Base-by-base conservation (phyloP, 2,888 invertebrate genomes). In the Nomada ferruginata region DNA sequence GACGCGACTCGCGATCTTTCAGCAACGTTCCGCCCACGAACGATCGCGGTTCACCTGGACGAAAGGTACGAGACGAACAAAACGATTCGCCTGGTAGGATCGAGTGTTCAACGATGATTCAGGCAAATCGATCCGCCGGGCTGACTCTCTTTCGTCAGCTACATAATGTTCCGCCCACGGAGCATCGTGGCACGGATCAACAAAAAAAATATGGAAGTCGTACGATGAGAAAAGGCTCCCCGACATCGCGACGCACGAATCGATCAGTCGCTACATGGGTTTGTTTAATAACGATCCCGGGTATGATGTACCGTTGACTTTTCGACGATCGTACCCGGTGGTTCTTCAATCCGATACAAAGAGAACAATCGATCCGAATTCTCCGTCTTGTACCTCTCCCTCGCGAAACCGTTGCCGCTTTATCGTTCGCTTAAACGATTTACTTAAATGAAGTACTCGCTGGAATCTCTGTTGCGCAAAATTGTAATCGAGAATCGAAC, bases 91-190 rank as follows among this genome's bases (percentile, higher is more conserved):
- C 55, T 57, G 69, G 81, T 42, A 55, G 61, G 76, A 83, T 82
- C 82, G 47, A 74, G 65, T 20, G 82, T 69, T 82, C 71, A 59
- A 78, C 82, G 83, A 83, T 83, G 82, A 83, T 83, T 82, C 83
- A 78, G 82, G 78, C 82, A 78, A 83, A 83, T 83, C 83, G 83
- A 82, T 83, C 82, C 50, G 55, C 72, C 18, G 26, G 69, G 80
- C 72, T 76, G 65, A 57, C 78, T 66, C 82, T 82, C 83, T 83
- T 83, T 83, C 83, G 82, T 82, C 82, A 60, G 82, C 82, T 83
- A 83, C 83, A 71, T 73, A 78, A 82, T 78, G 78, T 82, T 78
- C 74, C 83, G 82, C 83, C 83, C 83, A 83, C 83, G 78, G 36
- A 11, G 29, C 20, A 63, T 74, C 69, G 36, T 44, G 50, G 29